phyloP scores from a whole-genome alignment of 2,888 invertebrate genomes.

The Pollenia labialis region DNA sequence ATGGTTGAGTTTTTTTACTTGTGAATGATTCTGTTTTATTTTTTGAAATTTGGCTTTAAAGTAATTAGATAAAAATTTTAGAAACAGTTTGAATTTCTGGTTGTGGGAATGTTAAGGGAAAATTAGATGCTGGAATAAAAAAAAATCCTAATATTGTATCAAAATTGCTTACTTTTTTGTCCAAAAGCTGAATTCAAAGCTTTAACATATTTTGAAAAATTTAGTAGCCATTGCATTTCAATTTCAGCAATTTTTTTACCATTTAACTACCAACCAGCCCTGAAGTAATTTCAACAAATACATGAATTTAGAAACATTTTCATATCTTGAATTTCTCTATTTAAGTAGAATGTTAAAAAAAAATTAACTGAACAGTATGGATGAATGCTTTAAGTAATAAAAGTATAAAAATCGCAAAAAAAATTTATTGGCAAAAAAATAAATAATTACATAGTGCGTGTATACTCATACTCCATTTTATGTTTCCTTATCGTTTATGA shows the following conservation, averaged over 20 bases:
- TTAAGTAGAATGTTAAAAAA: background rate
- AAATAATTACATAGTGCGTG: conserved; percentile 15
- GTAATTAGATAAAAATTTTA: conserved; percentile 1
- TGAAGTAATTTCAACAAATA: background rate
- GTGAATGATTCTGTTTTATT: too few relatives aligned
- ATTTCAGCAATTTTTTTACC: background rate
- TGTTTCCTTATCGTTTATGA: background rate
- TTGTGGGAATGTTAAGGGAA: background rate
- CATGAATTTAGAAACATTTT: background rate
- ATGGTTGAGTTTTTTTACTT: too few relatives aligned
- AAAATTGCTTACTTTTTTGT: too few relatives aligned
- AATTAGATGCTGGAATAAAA: too few relatives aligned
- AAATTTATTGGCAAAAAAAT: conserved; percentile 6
- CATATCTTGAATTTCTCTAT: too few relatives aligned
- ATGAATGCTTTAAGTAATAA: conserved; percentile 8
- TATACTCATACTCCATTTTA: background rate
- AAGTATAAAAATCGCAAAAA: conserved; percentile 6
- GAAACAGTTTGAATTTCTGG: background rate
- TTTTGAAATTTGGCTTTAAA: background rate
- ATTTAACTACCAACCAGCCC: background rate
- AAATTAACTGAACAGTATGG: background rate
- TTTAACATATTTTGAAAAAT: background rate
- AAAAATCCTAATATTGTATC: too few relatives aligned
- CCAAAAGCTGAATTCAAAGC: too few relatives aligned
- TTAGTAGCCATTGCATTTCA: background rate